phyloP scores from a whole-genome alignment of 1,140 invertebrate genomes.

The Sinonovacula constricta region DNA sequence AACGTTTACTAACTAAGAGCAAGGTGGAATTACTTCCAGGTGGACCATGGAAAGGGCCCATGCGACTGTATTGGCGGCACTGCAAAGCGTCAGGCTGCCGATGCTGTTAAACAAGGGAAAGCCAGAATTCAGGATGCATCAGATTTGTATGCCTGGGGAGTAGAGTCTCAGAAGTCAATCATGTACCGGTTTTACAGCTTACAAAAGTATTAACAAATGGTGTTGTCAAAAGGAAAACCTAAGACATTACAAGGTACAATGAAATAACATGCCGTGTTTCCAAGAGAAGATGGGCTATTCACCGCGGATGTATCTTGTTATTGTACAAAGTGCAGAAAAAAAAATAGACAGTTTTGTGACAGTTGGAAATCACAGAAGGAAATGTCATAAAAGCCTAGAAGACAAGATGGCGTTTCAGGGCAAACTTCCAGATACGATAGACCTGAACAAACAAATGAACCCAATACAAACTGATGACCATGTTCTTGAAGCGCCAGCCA shows the following conservation, averaged over 20 bases:
- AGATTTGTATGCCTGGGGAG: background rate
- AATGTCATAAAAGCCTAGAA: too few species aligned
- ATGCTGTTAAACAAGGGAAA: too few species aligned
- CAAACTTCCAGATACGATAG: background rate
- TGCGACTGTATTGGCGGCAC: too few species aligned
- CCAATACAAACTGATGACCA: background rate
- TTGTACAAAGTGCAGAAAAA: background rate
- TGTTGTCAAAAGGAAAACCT: background rate
- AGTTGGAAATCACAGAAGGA: background rate
- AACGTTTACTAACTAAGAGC: too few species aligned
- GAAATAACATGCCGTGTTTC: background rate
- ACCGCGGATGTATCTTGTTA: background rate
- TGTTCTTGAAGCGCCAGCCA: background rate
- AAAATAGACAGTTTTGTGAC: background rate
- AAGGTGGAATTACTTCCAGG: too few species aligned
- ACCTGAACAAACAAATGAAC: too few species aligned
- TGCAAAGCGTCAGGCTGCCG: too few species aligned
- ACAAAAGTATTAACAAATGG: background rate
- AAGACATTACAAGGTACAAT: slow-evolving; percentile 2
- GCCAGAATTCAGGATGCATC: background rate
- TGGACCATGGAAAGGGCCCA: too few species aligned
- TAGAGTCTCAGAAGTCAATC: background rate
- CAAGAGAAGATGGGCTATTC: background rate
- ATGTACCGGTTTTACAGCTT: background rate
- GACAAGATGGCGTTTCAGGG: background rate